Conservation (phyloP, 2,888 invertebrate species). For the Nephrotoma guestfalica region DNA sequence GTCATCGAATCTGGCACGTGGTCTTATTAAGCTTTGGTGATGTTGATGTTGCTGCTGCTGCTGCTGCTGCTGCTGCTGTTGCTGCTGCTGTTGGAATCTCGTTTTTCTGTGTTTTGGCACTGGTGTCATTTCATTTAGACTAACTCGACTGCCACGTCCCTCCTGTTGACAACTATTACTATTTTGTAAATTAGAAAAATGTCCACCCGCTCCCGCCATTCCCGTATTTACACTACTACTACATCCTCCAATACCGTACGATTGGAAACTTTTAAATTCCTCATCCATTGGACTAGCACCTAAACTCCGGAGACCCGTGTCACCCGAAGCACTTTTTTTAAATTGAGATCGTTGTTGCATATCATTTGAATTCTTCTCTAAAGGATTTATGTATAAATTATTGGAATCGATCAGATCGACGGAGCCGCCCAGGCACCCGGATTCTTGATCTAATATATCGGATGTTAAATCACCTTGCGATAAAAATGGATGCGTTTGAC, state of each 20-base stretch:
- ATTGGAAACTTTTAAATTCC: conserved; percentile 36
- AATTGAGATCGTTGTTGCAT: conserved; percentile 38
- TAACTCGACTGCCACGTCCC: conserved; percentile 37
- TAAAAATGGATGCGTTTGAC: conserved; percentile 88
- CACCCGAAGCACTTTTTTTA: conserved; percentile 69
- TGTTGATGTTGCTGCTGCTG: conserved; percentile 59
- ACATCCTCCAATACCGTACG: conserved; percentile 28
- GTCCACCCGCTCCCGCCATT: conserved; percentile 30
- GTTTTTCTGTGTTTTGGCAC: conserved; percentile 74
- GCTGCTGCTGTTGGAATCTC: conserved; percentile 60
- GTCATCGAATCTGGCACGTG: conserved; percentile 35
- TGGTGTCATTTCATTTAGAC: conserved; percentile 44
- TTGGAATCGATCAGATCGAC: conserved; percentile 46
- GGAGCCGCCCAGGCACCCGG: conserved; percentile 18
- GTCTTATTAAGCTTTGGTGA: conserved; percentile 37
- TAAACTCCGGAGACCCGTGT: conserved; percentile 52
- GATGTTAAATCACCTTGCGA: conserved; percentile 65
- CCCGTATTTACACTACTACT: conserved; percentile 32
- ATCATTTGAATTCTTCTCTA: conserved; percentile 42
- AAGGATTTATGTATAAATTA: conserved; percentile 77
- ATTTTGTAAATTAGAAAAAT: conserved; percentile 10
- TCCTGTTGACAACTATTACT: not conserved
- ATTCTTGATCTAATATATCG: conserved; percentile 30
- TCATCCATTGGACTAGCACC: conserved; percentile 44
- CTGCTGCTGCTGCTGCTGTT: conserved; percentile 40